A percentile compares a stretch with the other conserved stretches of the same genome.
phyloP scores from a whole-genome alignment of 2,113 vertebrate genomes.

The Nicator chloris region DNA sequence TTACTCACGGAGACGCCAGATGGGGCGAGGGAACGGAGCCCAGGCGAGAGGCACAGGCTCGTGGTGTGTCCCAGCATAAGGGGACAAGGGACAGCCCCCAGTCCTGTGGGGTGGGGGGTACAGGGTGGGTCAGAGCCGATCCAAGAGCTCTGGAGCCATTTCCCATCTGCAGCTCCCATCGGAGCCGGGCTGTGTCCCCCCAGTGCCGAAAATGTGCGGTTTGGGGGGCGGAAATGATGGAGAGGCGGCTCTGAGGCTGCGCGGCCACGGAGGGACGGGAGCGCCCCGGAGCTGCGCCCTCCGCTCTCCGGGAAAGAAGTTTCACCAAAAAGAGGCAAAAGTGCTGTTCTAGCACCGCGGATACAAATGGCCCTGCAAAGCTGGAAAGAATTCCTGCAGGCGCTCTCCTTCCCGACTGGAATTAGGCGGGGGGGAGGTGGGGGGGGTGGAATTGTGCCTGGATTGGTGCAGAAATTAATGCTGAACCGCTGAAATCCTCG shows the following conservation, averaged over 20 bases:
- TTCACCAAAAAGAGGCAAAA: background rate
- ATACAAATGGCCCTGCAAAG: background rate
- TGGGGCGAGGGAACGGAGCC: constrained; percentile 66
- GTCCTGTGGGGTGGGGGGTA: fast-evolving
- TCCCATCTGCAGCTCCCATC: background rate
- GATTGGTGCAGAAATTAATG: background rate
- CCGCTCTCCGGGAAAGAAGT: background rate
- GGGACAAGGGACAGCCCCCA: background rate
- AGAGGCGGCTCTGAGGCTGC: background rate
- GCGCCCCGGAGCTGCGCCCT: background rate
- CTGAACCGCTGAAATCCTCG: background rate
- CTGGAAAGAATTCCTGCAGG: constrained; percentile 2
- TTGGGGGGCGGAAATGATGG: constrained; percentile 2
- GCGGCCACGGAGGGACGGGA: background rate
- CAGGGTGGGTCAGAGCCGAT: fast-evolving
- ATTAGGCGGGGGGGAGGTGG: background rate
- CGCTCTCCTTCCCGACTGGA: background rate
- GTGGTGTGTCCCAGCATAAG: fast-evolving
- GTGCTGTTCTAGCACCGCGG: background rate
- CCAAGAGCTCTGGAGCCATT: background rate
- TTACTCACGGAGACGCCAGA: constrained; percentile 67
- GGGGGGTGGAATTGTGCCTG: background rate
- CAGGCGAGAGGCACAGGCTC: background rate
- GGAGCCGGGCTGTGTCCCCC: background rate
- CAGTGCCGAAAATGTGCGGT: background rate